A percentile compares a stretch with the other conserved stretches of the same genome.
Evolutionary conservation across 2,113 vertebrate species (phyloP).

Genomic region (Vicugna pacos): DNA sequence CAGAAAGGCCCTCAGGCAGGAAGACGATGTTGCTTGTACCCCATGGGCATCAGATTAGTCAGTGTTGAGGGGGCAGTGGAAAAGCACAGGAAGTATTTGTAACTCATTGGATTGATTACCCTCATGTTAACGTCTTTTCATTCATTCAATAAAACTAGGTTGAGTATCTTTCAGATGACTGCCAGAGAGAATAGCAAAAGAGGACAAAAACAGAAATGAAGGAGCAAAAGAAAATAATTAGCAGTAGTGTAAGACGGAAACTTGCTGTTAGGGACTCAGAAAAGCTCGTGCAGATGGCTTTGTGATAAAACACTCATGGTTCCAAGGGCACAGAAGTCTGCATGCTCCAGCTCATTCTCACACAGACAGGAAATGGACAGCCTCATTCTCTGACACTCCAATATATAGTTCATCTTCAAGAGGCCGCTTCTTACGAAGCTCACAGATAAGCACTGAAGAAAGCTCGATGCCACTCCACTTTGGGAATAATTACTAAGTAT

Average conservation of each 20-base stretch:
- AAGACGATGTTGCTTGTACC: not conserved
- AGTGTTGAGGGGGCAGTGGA: fast-evolving
- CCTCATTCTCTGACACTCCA: not conserved
- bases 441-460: not conserved
- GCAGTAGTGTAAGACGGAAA: not conserved
- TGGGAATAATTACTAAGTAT: not conserved
- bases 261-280: not conserved
- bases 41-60: not conserved
- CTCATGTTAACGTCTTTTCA: not conserved
- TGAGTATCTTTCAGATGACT: not conserved
- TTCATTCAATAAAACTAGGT: not conserved
- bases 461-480: not conserved
- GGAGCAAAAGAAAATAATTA: not conserved
- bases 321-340: not conserved
- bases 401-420: not conserved
- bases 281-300: not conserved
- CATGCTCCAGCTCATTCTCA: not conserved
- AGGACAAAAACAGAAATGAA: not conserved
- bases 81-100: not conserved
- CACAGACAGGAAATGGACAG: not conserved
- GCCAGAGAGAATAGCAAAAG: not conserved
- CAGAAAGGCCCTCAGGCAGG: not conserved
- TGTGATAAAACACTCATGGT: not conserved
- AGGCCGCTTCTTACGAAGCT: not conserved
- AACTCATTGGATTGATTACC: not conserved